Conservation (phyloP, 2,888 invertebrate genomes). For the Pseudeuparius sepicola region DNA sequence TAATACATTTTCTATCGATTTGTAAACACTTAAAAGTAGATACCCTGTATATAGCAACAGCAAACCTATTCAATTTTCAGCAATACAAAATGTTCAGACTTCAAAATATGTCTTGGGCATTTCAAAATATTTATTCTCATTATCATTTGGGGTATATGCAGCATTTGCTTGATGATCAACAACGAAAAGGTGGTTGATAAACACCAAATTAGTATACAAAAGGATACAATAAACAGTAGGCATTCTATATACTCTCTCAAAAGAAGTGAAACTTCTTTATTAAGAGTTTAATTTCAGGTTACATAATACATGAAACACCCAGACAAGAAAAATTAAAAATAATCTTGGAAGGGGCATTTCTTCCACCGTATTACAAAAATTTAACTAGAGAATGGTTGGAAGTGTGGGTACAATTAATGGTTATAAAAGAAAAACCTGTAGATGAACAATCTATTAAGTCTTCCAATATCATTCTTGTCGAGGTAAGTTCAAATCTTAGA, state of each 20-base stretch:
- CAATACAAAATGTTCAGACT: no score
- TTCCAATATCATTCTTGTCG: conserved; percentile 36
- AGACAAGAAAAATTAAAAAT: conserved; percentile 42
- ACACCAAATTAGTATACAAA: conserved; percentile 53
- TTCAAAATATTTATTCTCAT: conserved; percentile 49
- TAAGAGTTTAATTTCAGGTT: conserved; percentile 21
- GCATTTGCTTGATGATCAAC: conserved; percentile 56
- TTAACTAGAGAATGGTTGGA: conserved; percentile 39
- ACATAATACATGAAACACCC: conserved; percentile 24
- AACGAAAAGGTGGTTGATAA: conserved; percentile 52
- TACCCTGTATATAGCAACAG: no score
- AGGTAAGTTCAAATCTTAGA: conserved; percentile 26
- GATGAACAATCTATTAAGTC: conserved; percentile 25
- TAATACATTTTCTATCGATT: no score
- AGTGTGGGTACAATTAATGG: conserved; percentile 42
- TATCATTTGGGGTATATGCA: conserved; percentile 57
- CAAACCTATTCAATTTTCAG: no score
- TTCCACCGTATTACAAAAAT: conserved; percentile 45
- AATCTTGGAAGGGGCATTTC: conserved; percentile 49
- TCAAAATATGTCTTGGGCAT: conserved; percentile 17
- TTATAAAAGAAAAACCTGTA: conserved; percentile 26
- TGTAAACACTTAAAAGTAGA: no score
- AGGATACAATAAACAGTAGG: conserved; percentile 39
- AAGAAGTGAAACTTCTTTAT: not conserved
- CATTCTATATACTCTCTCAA: no score